Conservation (phyloP, 53 echinoderm and acorn worm species). For the Mesocentrotus franciscanus region DNA sequence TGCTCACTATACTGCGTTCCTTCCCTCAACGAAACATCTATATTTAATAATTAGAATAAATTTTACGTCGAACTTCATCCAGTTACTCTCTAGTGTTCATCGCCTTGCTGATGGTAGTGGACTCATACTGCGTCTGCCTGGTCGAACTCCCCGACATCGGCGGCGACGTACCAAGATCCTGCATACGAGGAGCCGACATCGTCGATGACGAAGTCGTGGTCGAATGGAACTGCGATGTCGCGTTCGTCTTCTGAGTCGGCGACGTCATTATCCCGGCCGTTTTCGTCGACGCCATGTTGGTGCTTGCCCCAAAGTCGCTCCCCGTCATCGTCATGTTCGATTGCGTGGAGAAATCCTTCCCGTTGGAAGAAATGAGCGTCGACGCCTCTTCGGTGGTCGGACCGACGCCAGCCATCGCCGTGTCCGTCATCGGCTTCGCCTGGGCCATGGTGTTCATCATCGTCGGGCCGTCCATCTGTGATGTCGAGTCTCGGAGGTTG, state of each 20-base stretch:
- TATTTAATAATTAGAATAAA: neutral
- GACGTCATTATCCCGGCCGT: slow-evolving; percentile 53
- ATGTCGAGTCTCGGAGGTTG: slow-evolving; percentile 40
- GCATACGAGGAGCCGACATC: slow-evolving; percentile 38
- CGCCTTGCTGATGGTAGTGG: slow-evolving; percentile 19
- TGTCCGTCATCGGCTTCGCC: slow-evolving; percentile 58
- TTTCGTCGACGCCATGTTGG: neutral
- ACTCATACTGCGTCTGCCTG: slow-evolving; percentile 59
- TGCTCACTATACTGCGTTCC: neutral
- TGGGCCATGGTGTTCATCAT: slow-evolving; percentile 54
- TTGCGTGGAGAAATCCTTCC: slow-evolving; percentile 42
- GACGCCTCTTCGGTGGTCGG: slow-evolving; percentile 43
- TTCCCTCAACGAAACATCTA: neutral
- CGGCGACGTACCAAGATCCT: slow-evolving; percentile 51
- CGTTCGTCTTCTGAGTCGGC: slow-evolving; percentile 40
- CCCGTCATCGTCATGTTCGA: neutral
- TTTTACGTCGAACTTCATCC: neutral
- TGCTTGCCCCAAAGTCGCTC: neutral
- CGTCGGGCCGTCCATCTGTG: slow-evolving; percentile 39
- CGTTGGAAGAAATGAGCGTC: slow-evolving; percentile 1
- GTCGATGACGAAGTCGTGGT: slow-evolving; percentile 53
- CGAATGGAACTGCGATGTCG: slow-evolving; percentile 37
- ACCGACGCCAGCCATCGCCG: slow-evolving; percentile 41
- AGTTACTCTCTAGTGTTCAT: slow-evolving; percentile 45
- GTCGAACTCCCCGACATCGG: slow-evolving; percentile 34